phyloP scores from a whole-genome alignment of 2,797 vertebrate genomes.

The Florisuga fusca region DNA sequence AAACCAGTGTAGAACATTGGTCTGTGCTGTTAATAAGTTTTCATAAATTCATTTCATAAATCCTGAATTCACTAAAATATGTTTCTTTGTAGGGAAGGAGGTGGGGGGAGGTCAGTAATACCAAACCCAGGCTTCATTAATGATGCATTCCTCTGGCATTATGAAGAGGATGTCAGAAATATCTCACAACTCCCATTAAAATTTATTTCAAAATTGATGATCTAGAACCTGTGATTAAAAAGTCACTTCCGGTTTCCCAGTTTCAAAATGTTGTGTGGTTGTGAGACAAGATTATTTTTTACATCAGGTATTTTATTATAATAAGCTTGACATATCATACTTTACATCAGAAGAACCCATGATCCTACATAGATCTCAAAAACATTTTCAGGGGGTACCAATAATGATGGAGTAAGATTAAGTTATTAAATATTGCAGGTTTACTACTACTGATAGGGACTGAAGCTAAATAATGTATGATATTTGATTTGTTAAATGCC shows the following conservation, averaged over 20 bases:
- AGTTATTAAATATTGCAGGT: neutral
- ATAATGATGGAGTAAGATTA: neutral
- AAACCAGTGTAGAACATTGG: neutral
- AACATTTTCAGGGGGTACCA: neutral
- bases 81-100: neutral
- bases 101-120: neutral
- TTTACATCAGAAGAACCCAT: neutral
- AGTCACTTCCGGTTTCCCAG: neutral
- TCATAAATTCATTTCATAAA: neutral
- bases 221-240: neutral
- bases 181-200: neutral
- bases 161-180: neutral
- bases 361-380: neutral
- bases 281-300: neutral
- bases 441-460: neutral
- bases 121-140: neutral
- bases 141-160: neutral
- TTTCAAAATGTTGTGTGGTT: neutral
- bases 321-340: neutral
- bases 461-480: neutral
- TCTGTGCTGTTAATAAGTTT: neutral
- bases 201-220: neutral
- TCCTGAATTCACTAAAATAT: neutral
- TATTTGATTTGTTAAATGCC: neutral
- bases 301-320: neutral